phyloP scores from a whole-genome alignment of 2,797 vertebrate species.

The Sebastes iracundus region DNA sequence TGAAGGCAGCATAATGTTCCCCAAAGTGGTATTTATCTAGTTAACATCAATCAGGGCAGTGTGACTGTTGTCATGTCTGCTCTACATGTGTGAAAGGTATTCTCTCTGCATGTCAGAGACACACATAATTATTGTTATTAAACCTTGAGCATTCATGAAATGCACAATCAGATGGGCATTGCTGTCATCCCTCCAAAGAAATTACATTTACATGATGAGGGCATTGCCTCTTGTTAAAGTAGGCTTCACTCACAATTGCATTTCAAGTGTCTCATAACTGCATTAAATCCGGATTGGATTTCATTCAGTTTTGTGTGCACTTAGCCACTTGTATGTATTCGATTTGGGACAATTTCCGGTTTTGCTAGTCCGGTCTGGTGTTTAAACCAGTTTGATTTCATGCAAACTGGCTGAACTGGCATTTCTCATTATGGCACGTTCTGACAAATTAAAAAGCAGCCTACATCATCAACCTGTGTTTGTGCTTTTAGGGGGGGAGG shows the following conservation, averaged over 20 bases:
- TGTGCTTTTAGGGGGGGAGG: not conserved
- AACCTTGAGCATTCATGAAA: not conserved
- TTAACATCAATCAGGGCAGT: conserved; percentile 22
- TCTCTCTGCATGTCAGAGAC: not conserved
- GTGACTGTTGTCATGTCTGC: not conserved
- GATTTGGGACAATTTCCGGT: not conserved
- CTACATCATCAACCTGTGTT: not conserved
- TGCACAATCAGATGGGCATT: not conserved
- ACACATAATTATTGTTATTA: conserved; percentile 11
- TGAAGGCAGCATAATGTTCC: not conserved
- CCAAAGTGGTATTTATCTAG: conserved; percentile 22
- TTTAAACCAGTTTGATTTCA: not conserved
- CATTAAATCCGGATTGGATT: not conserved
- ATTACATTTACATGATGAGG: not conserved
- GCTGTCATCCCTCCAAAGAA: not conserved
- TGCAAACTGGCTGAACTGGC: not conserved
- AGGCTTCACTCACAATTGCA: not conserved
- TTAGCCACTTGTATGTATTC: not conserved
- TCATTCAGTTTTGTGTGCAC: not conserved
- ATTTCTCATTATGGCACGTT: too few relatives aligned
- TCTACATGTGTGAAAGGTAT: not conserved
- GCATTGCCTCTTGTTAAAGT: not conserved
- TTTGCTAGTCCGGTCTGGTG: not conserved
- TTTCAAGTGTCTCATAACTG: not conserved
- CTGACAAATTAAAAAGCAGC: not conserved